Conservation (phyloP, 2,888 invertebrate species). For the Agrochola lota region DNA sequence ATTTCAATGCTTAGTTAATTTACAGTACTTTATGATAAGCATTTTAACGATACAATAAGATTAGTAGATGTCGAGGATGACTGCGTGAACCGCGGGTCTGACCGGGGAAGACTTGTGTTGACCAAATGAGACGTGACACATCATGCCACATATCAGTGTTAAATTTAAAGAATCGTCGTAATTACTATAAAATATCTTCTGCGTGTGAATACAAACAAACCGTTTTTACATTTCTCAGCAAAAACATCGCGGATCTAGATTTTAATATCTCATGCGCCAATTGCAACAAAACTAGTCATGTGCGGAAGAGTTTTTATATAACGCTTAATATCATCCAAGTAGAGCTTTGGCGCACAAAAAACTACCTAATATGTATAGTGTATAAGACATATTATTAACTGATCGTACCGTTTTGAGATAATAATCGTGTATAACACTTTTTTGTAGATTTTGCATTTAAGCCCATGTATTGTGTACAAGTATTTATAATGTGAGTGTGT, state of each 20-base stretch:
- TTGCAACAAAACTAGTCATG: constrained; percentile 68
- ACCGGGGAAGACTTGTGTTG: constrained; percentile 62
- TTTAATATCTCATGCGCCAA: constrained; percentile 45
- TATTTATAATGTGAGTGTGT: constrained; percentile 87
- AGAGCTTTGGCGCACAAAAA: constrained; percentile 89
- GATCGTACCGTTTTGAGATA: constrained; percentile 85
- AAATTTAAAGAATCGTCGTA: constrained; percentile 77
- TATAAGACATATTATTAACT: constrained; percentile 85
- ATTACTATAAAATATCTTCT: constrained; percentile 72
- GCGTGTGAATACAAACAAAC: constrained; percentile 65
- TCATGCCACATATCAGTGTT: constrained; percentile 89
- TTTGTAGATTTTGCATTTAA: constrained; percentile 89
- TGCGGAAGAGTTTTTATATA: constrained; percentile 67
- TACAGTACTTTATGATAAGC: constrained; percentile 55
- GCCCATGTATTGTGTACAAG: constrained; percentile 88
- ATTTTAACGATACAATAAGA: constrained; percentile 58
- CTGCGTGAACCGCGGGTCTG: constrained; percentile 56
- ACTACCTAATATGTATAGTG: constrained; percentile 82
- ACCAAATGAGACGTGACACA: constrained; percentile 88
- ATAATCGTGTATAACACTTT: constrained; percentile 88
- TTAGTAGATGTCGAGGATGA: constrained; percentile 64
- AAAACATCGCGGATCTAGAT: constrained; percentile 16
- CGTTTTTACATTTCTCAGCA: constrained; percentile 34
- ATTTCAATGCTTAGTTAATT: constrained; percentile 59
- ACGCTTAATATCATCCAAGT: constrained; percentile 84